Evolutionary conservation across 2,797 vertebrate genomes (phyloP).

Genomic region (Knipowitschia caucasica): DNA sequence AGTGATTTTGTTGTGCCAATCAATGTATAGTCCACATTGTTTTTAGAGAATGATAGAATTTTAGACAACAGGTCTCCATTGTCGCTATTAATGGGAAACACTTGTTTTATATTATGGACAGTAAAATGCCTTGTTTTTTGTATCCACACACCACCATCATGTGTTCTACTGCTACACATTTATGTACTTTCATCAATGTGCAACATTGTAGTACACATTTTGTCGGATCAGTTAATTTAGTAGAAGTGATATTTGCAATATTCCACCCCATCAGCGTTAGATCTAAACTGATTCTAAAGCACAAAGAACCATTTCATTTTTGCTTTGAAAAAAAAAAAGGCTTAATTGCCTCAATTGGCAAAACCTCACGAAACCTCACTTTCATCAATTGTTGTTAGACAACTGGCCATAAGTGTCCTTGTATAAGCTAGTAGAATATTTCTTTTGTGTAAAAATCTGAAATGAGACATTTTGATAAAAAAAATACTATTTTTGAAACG

Average conservation of each 20-base stretch:
- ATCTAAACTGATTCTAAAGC: constrained; percentile 48
- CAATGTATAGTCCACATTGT: too few relatives aligned
- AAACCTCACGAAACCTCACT: constrained; percentile 20
- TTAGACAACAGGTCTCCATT: too few relatives aligned
- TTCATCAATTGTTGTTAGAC: constrained; percentile 54
- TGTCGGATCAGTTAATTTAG: constrained; percentile 12
- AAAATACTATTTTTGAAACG: constrained; percentile 74
- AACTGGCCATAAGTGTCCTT: constrained; percentile 79
- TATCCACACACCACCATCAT: constrained; percentile 41
- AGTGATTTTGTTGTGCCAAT: too few relatives aligned
- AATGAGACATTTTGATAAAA: constrained; percentile 69
- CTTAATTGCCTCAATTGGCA: constrained; percentile 23
- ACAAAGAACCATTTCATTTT: constrained; percentile 46
- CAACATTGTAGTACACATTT: too few relatives aligned
- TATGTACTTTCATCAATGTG: constrained; percentile 7
- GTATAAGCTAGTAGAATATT: constrained; percentile 62
- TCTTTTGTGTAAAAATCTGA: constrained; percentile 64
- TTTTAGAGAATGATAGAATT: too few relatives aligned
- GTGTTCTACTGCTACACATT: constrained; percentile 36
- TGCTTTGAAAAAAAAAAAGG: constrained; percentile 21
- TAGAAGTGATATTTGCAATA: constrained; percentile 17
- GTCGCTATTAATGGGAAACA: too few relatives aligned
- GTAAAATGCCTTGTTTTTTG: constrained; percentile 35
- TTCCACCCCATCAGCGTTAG: constrained; percentile 1
- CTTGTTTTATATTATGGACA: constrained; percentile 23